These are phyloP conservation scores for Crotalus helleri DNA, from an alignment of 2,113 vertebrate genomes.

Conservation along the genomic window DNA sequence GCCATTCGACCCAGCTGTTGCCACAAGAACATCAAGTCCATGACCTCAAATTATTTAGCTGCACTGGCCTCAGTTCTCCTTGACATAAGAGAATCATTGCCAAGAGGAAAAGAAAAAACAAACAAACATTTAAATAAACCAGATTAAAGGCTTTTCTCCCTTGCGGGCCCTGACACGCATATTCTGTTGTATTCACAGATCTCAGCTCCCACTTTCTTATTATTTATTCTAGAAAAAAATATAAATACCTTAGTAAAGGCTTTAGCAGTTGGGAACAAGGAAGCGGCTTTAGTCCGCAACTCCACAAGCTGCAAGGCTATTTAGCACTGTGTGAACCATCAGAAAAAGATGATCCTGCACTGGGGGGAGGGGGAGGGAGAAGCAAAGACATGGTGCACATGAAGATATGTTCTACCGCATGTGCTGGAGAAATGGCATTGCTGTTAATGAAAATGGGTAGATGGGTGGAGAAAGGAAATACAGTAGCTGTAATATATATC, in stretches of 20 bases:
- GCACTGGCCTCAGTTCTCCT: neutral
- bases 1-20: neutral
- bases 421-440: neutral
- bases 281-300: neutral
- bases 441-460: constrained; percentile 40
- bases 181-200: neutral
- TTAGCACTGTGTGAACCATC: neutral
- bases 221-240: neutral
- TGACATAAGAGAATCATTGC: neutral
- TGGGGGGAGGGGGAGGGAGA: neutral
- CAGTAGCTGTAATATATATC: constrained; percentile 72
- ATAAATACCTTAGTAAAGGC: neutral
- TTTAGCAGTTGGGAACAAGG: neutral
- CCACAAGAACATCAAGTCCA: neutral
- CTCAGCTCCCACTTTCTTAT: neutral
- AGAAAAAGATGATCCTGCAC: neutral
- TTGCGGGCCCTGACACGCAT: neutral
- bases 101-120: neutral
- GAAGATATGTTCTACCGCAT: accelerated
- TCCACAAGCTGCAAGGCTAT: neutral
- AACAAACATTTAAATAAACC: neutral
- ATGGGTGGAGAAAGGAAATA: constrained; percentile 64
- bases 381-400: neutral
- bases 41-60: neutral
- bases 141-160: neutral